Evolutionary conservation across 2,888 invertebrate genomes (phyloP), one percentile per base, ranked within the genome.

Genomic region (Agrochola circellaris): DNA sequence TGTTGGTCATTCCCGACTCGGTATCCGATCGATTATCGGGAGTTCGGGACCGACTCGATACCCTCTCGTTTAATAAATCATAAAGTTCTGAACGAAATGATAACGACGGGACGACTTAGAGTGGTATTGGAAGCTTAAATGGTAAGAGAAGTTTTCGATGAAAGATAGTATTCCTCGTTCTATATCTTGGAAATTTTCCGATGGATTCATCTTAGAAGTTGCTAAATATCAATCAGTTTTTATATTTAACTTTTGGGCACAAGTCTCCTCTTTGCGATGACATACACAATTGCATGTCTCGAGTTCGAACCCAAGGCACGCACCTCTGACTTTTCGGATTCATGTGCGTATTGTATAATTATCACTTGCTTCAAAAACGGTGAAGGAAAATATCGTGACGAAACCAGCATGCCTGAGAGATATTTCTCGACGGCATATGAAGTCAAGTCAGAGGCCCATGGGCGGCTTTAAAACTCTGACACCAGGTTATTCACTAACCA

Each of bases 41-140:
- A 75, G 75, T 68, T 85, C 20, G 68, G 70, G 75, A 68, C 76
- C 64, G 60, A 74, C 65, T 77, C n/a, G 61, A 67, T 66, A n/a
- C 30, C 60, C 48, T 61, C 61, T 64, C 73, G 72, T 71, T 79
- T 75, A 79, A 79, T 86, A 85, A 80, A 80, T 83, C 83, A 71
- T 79, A 73, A 71, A 77, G 58, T 83, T 75, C 66, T 73, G 75
- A 77, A 73, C 66, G 64, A 73, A 77, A 73, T 71, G 62, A 66
- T 66, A 67, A 68, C 68, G 61, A 62, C n/a, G 34, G 61, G 6
- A 17, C 38, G 61, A 61, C 72, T 73, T 48, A 64, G 64, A 68
- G 62, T 68, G 64, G 26, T 64, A 61, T 77, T 73, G 66, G 60
- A 58, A 17, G 20, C 71, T 73, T 51, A 66, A 76, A 76, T 82